Percentiles rank a stretch among this genome's conserved stretches.
Evolutionary conservation across 2,888 invertebrate species (phyloP).

Genomic region (Tribolium freemani): DNA sequence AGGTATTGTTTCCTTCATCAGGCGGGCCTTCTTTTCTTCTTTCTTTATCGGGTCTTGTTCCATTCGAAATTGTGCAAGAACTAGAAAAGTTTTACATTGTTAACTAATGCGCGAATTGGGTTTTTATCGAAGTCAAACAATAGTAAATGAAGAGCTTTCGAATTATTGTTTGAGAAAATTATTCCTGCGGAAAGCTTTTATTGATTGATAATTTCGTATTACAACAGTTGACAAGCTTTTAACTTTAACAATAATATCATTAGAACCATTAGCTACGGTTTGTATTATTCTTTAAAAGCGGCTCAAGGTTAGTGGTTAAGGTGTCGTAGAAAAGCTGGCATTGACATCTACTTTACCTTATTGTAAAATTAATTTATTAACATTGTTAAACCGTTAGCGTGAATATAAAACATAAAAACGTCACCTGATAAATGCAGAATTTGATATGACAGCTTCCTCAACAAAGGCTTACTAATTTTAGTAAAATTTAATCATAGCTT

Average conservation of each 20-base stretch:
- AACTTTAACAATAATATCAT: background rate
- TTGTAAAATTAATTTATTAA: too few species aligned
- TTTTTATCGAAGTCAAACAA: background rate
- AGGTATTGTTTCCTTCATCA: slow-evolving; percentile 72
- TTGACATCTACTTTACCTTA: too few species aligned
- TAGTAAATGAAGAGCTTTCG: background rate
- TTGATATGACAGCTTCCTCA: too few species aligned
- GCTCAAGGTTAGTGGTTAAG: too few species aligned
- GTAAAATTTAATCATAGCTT: too few species aligned
- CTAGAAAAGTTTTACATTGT: slow-evolving; percentile 56
- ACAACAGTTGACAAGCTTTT: slow-evolving; percentile 9
- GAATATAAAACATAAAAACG: too few species aligned
- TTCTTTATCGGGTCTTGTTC: slow-evolving; percentile 72
- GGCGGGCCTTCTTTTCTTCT: slow-evolving; percentile 70
- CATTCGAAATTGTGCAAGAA: slow-evolving; percentile 69
- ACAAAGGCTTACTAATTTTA: too few species aligned
- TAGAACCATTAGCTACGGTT: too few species aligned
- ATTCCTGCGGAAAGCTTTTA: slow-evolving; percentile 1
- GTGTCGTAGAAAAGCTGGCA: too few species aligned
- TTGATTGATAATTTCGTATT: background rate
- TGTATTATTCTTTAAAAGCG: too few species aligned
- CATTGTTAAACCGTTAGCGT: too few species aligned
- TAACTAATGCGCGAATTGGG: background rate
- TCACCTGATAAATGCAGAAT: too few species aligned
- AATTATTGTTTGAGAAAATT: slow-evolving; percentile 9